phyloP scores from a whole-genome alignment of 2,797 vertebrate species.

The Sebastes baramenuke region DNA sequence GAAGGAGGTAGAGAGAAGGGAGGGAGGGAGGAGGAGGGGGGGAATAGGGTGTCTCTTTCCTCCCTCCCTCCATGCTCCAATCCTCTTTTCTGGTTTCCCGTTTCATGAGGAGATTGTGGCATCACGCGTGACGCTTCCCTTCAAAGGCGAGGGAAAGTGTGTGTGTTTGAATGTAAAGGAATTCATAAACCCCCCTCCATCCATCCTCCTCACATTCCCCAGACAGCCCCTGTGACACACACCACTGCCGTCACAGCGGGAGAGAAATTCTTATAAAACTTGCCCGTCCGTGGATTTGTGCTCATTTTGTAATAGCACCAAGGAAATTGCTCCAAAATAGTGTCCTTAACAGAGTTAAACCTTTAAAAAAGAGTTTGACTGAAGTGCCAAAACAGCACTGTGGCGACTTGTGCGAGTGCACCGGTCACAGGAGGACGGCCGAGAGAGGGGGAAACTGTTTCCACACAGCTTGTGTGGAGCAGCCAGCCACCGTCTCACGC shows the following conservation, averaged over 20 bases:
- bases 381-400: constrained; percentile 7
- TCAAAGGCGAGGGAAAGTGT: constrained; percentile 37
- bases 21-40: not conserved
- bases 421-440: constrained; percentile 19
- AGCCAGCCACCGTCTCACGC: constrained; percentile 57
- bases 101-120: constrained; percentile 64
- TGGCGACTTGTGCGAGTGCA: constrained; percentile 19
- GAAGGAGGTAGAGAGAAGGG: not conserved
- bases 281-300: constrained; percentile 7
- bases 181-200: constrained; percentile 15
- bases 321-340: constrained; percentile 30
- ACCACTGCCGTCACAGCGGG: constrained; percentile 19
- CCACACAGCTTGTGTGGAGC: constrained; percentile 38
- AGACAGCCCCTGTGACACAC: constrained; percentile 43
- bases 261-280: constrained; percentile 11
- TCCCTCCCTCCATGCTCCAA: constrained; percentile 43
- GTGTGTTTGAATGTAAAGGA: constrained; percentile 48
- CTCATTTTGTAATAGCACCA: constrained; percentile 9
- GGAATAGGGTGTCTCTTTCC: constrained; percentile 19
- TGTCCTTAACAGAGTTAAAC: constrained; percentile 16
- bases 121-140: constrained; percentile 47
- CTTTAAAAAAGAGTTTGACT: constrained; percentile 37
- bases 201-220: constrained; percentile 1
- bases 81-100: constrained; percentile 67
- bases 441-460: constrained; percentile 35